A percentile compares a stretch with the other conserved stretches of the same genome.
Evolutionary conservation across 2,113 vertebrate species (phyloP).

Genomic region (Oxyura jamaicensis): DNA sequence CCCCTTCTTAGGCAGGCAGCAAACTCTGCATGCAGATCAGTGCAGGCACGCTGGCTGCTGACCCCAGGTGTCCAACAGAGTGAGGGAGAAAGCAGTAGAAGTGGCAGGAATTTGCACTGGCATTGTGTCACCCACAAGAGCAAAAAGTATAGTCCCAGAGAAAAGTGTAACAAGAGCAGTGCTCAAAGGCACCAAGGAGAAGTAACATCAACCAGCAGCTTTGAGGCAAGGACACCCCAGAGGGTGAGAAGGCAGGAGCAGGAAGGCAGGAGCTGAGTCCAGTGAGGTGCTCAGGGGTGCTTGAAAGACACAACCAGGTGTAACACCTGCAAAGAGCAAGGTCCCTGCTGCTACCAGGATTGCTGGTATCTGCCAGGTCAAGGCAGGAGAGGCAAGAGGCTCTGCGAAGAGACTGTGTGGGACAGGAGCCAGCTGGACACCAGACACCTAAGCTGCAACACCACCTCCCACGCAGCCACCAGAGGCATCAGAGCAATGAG

Average conservation of each 20-base stretch:
- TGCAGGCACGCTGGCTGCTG: not conserved
- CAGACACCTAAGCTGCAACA: not conserved
- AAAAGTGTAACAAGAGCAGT: not conserved
- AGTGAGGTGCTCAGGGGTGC: not conserved
- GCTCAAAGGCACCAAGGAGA: not conserved
- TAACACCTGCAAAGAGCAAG: not conserved
- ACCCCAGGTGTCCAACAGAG: not conserved
- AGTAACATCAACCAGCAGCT: not conserved
- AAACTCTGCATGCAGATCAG: accelerated
- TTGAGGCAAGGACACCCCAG: not conserved
- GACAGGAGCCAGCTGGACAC: not conserved
- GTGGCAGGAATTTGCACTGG: not conserved
- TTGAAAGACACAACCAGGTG: not conserved
- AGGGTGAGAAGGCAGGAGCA: not conserved
- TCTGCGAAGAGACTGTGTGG: not conserved
- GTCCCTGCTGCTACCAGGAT: not conserved
- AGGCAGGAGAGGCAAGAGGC: not conserved
- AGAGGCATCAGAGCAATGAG: accelerated
- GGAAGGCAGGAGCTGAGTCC: not conserved
- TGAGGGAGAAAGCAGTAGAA: not conserved
- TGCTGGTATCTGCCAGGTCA: no score
- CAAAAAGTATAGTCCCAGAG: not conserved
- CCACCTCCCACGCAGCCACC: not conserved
- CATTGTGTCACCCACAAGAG: not conserved
- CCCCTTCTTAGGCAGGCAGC: not conserved